Evolutionary conservation across 2,797 vertebrate genomes (phyloP).

Genomic region (Knipowitschia caucasica): DNA sequence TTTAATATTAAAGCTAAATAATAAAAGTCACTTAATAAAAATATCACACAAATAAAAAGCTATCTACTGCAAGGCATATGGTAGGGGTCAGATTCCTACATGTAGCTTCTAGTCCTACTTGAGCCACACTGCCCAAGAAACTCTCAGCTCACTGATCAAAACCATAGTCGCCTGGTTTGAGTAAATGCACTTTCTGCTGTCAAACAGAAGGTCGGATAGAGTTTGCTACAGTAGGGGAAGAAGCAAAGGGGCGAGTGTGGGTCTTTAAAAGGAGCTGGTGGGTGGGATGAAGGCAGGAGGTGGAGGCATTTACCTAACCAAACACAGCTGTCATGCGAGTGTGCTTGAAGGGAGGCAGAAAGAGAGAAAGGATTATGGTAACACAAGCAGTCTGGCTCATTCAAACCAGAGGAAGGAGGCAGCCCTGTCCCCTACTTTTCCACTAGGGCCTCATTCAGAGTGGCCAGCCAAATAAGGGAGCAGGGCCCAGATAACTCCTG

Average conservation of each 20-base stretch:
- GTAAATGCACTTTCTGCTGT: conserved; percentile 29
- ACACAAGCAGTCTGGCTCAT: conserved; percentile 65
- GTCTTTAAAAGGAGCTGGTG: conserved; percentile 50
- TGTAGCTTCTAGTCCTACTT: neutral
- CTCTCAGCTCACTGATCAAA: conserved; percentile 47
- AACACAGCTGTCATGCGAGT: conserved; percentile 69
- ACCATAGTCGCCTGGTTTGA: conserved; percentile 32
- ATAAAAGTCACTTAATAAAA: too few relatives aligned
- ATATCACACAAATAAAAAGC: too few relatives aligned
- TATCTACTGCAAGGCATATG: too few relatives aligned
- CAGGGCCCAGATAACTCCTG: conserved; percentile 66
- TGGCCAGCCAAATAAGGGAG: conserved; percentile 65
- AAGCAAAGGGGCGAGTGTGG: conserved; percentile 13
- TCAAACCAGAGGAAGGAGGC: conserved; percentile 53
- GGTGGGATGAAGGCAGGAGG: conserved; percentile 27
- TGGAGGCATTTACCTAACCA: conserved; percentile 70
- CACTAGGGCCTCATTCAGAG: conserved; percentile 58
- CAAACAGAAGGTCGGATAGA: conserved; percentile 16
- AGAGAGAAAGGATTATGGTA: conserved; percentile 70
- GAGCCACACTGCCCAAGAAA: conserved; percentile 29
- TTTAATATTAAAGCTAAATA: too few relatives aligned
- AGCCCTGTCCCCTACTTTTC: conserved; percentile 30
- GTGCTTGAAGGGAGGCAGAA: conserved; percentile 39
- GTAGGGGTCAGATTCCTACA: conserved; percentile 3
- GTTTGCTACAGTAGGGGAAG: conserved; percentile 46